Evolutionary conservation across 1,140 invertebrate genomes (phyloP).

Genomic region (Heliconius congener): DNA sequence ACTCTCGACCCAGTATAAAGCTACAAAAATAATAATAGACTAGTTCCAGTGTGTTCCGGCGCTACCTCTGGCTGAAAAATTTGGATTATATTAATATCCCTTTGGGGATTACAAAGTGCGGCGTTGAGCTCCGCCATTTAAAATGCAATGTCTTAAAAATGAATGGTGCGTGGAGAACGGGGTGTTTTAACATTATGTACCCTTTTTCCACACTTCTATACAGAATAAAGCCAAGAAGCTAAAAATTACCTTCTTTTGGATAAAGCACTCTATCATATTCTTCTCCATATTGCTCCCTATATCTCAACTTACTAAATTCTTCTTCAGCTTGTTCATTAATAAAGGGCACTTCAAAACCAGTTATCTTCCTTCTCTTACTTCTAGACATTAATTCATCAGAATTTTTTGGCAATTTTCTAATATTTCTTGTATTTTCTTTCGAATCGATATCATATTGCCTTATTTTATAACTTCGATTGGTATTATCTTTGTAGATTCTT

Average conservation of each 20-base stretch:
- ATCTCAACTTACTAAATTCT: constrained; percentile 22
- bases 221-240: neutral
- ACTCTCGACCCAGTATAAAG: too few relatives aligned
- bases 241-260: constrained; percentile 3
- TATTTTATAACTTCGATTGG: neutral
- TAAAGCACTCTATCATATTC: neutral
- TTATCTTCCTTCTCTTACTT: neutral
- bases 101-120: neutral
- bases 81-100: too few relatives aligned
- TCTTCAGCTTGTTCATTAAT: neutral
- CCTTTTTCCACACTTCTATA: too few relatives aligned
- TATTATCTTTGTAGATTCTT: neutral
- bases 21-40: too few relatives aligned
- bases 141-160: too few relatives aligned
- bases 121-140: neutral
- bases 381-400: neutral
- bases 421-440: neutral
- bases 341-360: neutral
- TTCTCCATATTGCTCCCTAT: neutral
- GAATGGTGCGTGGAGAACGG: too few relatives aligned
- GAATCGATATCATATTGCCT: neutral
- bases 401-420: neutral
- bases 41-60: too few relatives aligned
- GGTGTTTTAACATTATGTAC: too few relatives aligned
- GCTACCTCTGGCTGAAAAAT: too few relatives aligned